Percentiles rank a stretch among this genome's conserved stretches.
phyloP scores from a whole-genome alignment of 1,140 invertebrate species.

The Leptonema lineaticorne region DNA sequence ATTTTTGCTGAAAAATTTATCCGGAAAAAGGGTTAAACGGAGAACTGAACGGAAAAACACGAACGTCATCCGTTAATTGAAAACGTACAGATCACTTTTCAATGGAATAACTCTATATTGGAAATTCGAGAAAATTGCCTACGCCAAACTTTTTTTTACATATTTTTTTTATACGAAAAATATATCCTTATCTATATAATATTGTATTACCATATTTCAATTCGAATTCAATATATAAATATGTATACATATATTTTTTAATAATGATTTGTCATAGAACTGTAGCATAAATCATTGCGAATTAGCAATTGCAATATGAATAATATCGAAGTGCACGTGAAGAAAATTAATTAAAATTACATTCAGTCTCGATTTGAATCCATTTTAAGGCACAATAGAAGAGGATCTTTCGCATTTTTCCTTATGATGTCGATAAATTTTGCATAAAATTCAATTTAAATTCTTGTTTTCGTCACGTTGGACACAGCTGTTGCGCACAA shows the following conservation, averaged over 20 bases:
- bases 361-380: too few species aligned
- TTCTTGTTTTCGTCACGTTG: slow-evolving; percentile 21
- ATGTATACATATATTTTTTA: too few species aligned
- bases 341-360: too few species aligned
- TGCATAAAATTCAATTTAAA: slow-evolving; percentile 40
- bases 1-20: neutral
- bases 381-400: too few species aligned
- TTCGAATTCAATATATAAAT: too few species aligned
- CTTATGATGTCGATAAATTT: slow-evolving; percentile 38
- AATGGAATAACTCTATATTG: neutral
- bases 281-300: too few species aligned
- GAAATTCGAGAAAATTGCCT: too few species aligned
- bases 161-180: too few species aligned
- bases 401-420: slow-evolving; percentile 3
- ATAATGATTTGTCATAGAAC: neutral
- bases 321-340: neutral
- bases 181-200: too few species aligned
- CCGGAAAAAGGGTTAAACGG: neutral
- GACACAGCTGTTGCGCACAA: slow-evolving; percentile 31
- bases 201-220: too few species aligned
- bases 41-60: slow-evolving; percentile 3
- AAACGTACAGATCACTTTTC: too few species aligned
- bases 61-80: slow-evolving; percentile 10
- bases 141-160: too few species aligned
- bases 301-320: neutral